phyloP scores from a whole-genome alignment of 1,140 invertebrate genomes.

The Caenorhabditis remanei region DNA sequence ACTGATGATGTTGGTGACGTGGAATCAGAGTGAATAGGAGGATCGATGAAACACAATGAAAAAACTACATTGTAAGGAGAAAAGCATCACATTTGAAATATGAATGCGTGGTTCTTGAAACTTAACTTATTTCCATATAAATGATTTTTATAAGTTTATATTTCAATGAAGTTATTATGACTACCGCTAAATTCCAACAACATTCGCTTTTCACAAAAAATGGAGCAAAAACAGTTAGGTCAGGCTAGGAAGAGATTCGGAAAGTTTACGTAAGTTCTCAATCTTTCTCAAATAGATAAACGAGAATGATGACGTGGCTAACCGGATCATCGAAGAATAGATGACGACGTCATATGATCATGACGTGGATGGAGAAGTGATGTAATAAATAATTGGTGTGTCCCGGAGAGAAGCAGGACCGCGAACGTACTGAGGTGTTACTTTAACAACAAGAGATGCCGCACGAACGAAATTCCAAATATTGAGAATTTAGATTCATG shows the following conservation, averaged over 20 bases:
- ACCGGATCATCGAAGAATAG: neutral
- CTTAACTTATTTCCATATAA: neutral
- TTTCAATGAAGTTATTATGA: too few species aligned
- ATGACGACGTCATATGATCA: constrained; percentile 4
- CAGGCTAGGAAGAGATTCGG: too few species aligned
- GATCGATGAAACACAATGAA: neutral
- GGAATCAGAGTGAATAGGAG: neutral
- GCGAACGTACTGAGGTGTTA: neutral
- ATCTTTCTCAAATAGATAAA: neutral
- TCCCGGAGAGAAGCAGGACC: neutral
- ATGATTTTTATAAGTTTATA: too few species aligned
- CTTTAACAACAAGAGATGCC: neutral
- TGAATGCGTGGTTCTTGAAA: neutral
- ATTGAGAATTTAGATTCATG: too few species aligned
- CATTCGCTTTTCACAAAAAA: too few species aligned
- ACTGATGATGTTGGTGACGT: constrained; percentile 25
- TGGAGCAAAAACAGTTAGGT: too few species aligned
- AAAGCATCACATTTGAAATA: neutral
- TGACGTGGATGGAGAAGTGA: constrained; percentile 9
- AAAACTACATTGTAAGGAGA: neutral
- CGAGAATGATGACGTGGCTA: neutral
- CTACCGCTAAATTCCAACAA: too few species aligned
- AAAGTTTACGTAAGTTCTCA: too few species aligned
- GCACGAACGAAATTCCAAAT: too few species aligned
- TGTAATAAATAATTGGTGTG: neutral